These are phyloP conservation scores for Orthonychiurus folsomi DNA, from an alignment of 2,888 invertebrate species.

Conservation along the genomic window DNA sequence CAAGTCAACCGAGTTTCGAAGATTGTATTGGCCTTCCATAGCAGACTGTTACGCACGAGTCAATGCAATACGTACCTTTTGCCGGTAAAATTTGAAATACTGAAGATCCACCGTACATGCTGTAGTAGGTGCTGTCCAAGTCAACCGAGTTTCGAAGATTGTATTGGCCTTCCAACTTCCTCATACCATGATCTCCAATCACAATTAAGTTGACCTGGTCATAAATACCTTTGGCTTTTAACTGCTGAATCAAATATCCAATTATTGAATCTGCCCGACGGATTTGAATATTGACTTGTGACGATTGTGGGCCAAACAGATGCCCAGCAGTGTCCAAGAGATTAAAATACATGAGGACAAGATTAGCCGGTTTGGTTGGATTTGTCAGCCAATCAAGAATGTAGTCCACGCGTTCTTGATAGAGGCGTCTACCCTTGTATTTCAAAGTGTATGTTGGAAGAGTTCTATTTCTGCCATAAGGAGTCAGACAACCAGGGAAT, in stretches of 20 bases:
- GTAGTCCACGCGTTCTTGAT: constrained; percentile 50
- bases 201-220: constrained; percentile 57
- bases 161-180: constrained; percentile 46
- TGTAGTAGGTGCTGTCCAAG: constrained; percentile 44
- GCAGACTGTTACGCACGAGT: not conserved
- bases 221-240: constrained; percentile 48
- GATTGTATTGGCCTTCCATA: not conserved
- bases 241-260: constrained; percentile 49
- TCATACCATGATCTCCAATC: constrained; percentile 66
- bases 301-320: constrained; percentile 51
- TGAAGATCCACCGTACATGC: constrained; percentile 50
- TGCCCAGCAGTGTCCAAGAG: constrained; percentile 60
- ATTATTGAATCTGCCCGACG: constrained; percentile 46
- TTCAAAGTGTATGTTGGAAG: constrained; percentile 17
- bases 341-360: constrained; percentile 60
- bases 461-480: constrained; percentile 47
- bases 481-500: constrained; percentile 58
- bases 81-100: constrained; percentile 54
- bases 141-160: constrained; percentile 48
- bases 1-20: constrained; percentile 50
- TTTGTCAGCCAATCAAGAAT: constrained; percentile 55
- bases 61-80: constrained; percentile 40
- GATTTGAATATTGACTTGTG: constrained; percentile 41
- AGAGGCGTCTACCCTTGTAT: constrained; percentile 8
- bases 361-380: constrained; percentile 54